Evolutionary conservation across 1,140 invertebrate genomes (phyloP), one percentile per base, ranked within the genome.

Genomic region (Pogonus chalceus): DNA sequence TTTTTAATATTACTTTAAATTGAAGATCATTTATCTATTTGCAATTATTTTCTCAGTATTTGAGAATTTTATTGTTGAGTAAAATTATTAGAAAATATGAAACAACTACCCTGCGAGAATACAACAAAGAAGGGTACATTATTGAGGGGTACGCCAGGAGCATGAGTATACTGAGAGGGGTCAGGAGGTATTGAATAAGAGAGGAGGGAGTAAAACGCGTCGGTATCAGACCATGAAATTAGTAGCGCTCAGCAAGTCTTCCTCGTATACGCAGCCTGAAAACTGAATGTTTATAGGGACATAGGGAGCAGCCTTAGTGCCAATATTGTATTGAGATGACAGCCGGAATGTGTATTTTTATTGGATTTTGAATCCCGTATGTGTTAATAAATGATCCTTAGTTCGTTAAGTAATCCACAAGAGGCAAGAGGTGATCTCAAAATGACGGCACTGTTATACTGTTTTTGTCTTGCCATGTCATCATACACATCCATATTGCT

Each of bases 221-320:
- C 60, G 56, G 61, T 63, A 62, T 62, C 57, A 57, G 62, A 65
- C 60, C 64, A 64, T 65, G 64, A 65, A 65, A 65, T 65, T 65
- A 64, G 61, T 60, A 59, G 48, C 57, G 47, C 47, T 49, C 23
- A 23, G 47, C 47, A 23, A 23, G 47, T 23, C 14, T 20, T 22
- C 23, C 12, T 16, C 18, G 3, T 43, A 4, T 43, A 3, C 37
- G 18, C 7, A 43, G 37, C 9, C 20, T 9, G 20, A 65, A 58
- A 59, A 57, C 50, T 20, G 59, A 61, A 58, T 61, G 57, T 61
- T 61, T 61, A 61, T 61, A 31, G 55, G 55, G 18, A 43, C 37
- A 54, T 47, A 56, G 54, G 56, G 3, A 9, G 37, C 7, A 23
- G 35, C 35, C 39, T 51, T 43, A 46, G 39, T 24, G 50, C 21